Conservation (phyloP, 1,140 invertebrate species). For the Sipha flava region DNA sequence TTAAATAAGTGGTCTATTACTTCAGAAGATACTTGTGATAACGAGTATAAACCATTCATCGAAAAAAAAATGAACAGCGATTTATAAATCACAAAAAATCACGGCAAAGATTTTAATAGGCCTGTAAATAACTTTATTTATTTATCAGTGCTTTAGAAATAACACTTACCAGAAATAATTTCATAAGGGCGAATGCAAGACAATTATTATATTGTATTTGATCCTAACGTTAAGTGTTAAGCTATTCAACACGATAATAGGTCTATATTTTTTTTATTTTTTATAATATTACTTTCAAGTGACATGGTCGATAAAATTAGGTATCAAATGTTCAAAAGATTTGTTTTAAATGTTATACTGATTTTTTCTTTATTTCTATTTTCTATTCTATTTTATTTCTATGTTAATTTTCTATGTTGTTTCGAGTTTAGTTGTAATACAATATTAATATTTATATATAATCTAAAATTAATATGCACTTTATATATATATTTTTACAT, state of each 20-base stretch:
- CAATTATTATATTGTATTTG: not conserved
- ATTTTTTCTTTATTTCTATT: too few relatives aligned
- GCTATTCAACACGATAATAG: not conserved
- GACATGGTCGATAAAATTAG: too few relatives aligned
- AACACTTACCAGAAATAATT: slow-evolving; percentile 3
- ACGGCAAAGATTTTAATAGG: not conserved
- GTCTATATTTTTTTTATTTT: too few relatives aligned
- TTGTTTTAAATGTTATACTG: too few relatives aligned
- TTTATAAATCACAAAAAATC: not conserved
- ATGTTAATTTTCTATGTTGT: too few relatives aligned
- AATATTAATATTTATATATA: too few relatives aligned
- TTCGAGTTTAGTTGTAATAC: too few relatives aligned
- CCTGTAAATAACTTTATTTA: not conserved
- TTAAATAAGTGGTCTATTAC: not conserved
- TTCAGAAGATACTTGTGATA: not conserved
- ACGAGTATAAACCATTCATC: not conserved
- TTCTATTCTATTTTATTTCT: too few relatives aligned
- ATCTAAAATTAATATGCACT: too few relatives aligned
- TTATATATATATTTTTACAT: too few relatives aligned
- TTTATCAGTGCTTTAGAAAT: not conserved
- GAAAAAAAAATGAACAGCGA: not conserved
- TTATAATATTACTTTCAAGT: too few relatives aligned
- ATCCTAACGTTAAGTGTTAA: not conserved
- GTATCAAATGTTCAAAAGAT: too few relatives aligned
- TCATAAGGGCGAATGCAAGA: not conserved